phyloP scores from a whole-genome alignment of 2,888 invertebrate species.

The Lasioglossum morio region DNA sequence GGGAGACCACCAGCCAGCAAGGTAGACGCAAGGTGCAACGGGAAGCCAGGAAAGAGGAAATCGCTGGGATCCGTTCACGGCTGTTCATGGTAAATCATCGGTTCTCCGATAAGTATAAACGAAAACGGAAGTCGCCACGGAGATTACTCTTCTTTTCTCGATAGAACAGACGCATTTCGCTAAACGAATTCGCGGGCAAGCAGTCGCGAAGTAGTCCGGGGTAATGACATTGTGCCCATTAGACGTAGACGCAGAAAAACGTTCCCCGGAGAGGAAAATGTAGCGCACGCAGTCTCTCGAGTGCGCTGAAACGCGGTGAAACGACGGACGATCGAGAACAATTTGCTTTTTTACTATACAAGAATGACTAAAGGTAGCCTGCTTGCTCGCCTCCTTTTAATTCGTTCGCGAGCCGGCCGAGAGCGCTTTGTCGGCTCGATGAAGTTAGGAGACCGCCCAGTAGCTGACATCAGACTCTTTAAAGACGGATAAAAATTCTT shows the following conservation, averaged over 20 bases:
- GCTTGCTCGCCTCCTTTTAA: background rate
- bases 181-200: background rate
- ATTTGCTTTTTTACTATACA: constrained; percentile 1
- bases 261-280: constrained; percentile 31
- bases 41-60: constrained; percentile 94
- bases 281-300: constrained; percentile 46
- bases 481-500: background rate
- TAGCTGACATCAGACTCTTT: background rate
- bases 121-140: background rate
- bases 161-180: background rate
- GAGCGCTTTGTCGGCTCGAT: background rate
- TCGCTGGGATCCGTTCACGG: constrained; percentile 93
- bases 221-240: constrained; percentile 53
- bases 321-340: constrained; percentile 13
- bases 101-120: background rate
- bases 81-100: constrained; percentile 89
- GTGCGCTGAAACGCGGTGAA: background rate
- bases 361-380: background rate
- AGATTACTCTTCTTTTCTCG: constrained; percentile 4
- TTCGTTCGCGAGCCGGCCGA: background rate
- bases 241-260: constrained; percentile 52
- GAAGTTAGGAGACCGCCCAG: constrained; percentile 5
- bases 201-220: constrained; percentile 38
- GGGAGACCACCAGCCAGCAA: constrained; percentile 87
- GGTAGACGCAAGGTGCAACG: constrained; percentile 87